Percentiles rank a stretch among this genome's conserved stretches.
Conservation (phyloP, 2,113 vertebrate species). For the Esox niger region DNA sequence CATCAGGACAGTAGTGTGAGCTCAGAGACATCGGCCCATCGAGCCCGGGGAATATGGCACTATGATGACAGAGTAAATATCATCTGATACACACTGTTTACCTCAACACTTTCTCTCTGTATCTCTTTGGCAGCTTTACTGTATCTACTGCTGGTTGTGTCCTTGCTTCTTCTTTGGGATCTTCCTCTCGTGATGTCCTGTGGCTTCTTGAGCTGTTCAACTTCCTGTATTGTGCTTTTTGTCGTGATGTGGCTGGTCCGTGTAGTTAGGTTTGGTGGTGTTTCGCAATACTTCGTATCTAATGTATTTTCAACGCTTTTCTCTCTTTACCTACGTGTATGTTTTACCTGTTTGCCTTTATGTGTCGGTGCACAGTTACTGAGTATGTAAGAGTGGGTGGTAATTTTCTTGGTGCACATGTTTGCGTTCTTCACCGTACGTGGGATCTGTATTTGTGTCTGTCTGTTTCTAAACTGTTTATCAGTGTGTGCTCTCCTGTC, state of each 20-base stretch:
- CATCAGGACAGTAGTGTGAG: slow-evolving; percentile 45
- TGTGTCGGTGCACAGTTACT: not conserved
- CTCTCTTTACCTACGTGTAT: not conserved
- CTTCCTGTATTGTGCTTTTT: not conserved
- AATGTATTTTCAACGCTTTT: not conserved
- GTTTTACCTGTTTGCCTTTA: not conserved
- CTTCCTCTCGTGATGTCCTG: not conserved
- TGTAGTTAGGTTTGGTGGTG: not conserved
- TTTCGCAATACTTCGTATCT: not conserved
- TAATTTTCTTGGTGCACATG: not conserved
- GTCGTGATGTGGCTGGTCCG: slow-evolving; percentile 9
- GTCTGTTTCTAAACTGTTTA: not conserved
- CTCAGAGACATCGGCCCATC: slow-evolving; percentile 24
- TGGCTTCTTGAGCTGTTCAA: not conserved
- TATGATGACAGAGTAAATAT: slow-evolving; percentile 57
- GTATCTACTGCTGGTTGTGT: not conserved
- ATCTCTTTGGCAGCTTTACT: slow-evolving; percentile 16
- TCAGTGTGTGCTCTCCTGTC: not conserved
- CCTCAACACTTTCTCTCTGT: slow-evolving; percentile 12
- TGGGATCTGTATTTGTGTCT: not conserved
- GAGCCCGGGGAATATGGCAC: slow-evolving; percentile 33
- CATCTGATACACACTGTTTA: slow-evolving; percentile 27
- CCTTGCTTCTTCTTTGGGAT: slow-evolving; percentile 8
- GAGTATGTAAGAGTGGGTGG: not conserved
- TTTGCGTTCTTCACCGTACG: not conserved